Evolutionary conservation across 2,113 vertebrate species (phyloP).

Genomic region (Actenoides hombroni): DNA sequence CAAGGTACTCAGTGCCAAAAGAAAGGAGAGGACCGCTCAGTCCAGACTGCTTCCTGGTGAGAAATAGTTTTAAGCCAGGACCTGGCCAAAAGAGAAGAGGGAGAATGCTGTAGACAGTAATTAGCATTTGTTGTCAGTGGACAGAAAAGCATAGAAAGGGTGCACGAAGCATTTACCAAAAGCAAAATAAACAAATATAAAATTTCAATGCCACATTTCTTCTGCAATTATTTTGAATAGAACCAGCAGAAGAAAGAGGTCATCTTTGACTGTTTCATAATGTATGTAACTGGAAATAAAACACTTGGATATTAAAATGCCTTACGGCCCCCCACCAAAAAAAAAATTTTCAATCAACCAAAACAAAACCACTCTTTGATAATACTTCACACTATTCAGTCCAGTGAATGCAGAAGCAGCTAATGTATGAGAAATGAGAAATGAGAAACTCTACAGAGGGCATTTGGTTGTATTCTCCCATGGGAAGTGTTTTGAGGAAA

Average conservation of each 20-base stretch:
- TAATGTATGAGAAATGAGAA: not conserved
- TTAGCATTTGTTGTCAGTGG: not conserved
- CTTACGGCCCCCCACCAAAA: not conserved
- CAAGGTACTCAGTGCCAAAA: not conserved
- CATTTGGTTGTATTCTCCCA: not conserved
- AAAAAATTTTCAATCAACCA: not conserved
- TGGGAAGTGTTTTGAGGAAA: not conserved
- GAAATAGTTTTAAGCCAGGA: conserved; percentile 23
- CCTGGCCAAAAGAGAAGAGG: not conserved
- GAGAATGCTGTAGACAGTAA: not conserved
- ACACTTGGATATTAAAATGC: not conserved
- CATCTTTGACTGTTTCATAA: not conserved
- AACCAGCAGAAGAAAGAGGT: not conserved
- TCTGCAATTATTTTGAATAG: fast-evolving
- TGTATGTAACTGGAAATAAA: not conserved
- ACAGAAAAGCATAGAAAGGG: not conserved
- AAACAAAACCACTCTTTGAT: not conserved
- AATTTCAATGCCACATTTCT: not conserved
- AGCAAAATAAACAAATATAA: not conserved
- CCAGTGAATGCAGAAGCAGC: not conserved
- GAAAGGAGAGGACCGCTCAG: not conserved
- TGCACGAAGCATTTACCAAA: not conserved
- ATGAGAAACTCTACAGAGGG: not conserved
- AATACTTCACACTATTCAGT: not conserved
- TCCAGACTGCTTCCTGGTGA: not conserved